Evolutionary conservation across 1,140 invertebrate genomes (phyloP).

Genomic region (Bombus fervidus): DNA sequence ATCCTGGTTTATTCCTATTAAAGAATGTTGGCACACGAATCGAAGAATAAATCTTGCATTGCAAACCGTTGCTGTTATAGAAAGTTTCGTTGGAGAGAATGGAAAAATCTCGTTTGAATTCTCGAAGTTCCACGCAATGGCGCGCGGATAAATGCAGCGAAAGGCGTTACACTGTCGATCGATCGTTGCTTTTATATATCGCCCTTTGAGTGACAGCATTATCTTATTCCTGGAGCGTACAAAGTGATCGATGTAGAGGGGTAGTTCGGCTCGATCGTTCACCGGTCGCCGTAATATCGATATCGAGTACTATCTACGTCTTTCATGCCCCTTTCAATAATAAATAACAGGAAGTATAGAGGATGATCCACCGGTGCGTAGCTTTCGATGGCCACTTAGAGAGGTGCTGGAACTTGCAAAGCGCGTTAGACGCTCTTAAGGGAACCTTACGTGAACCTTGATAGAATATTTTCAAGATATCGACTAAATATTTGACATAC

Average conservation of each 20-base stretch:
- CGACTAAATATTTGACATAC: not conserved
- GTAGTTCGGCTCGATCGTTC: slow-evolving; percentile 23
- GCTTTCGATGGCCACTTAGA: not conserved
- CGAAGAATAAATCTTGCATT: not conserved
- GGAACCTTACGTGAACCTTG: not conserved
- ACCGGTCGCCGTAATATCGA: slow-evolving; percentile 13
- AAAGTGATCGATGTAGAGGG: slow-evolving; percentile 16
- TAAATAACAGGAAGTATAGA: slow-evolving; percentile 4
- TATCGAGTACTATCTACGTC: not conserved
- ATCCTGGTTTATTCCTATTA: not conserved
- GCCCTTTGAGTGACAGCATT: slow-evolving; percentile 32
- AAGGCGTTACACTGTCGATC: slow-evolving; percentile 19
- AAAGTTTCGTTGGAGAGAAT: not conserved
- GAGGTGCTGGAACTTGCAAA: not conserved
- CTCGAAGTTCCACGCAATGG: not conserved
- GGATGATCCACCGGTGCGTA: not conserved
- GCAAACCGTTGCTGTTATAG: not conserved
- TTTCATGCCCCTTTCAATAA: slow-evolving; percentile 24
- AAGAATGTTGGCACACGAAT: not conserved
- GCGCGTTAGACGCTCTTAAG: not conserved
- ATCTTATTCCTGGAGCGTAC: slow-evolving; percentile 28
- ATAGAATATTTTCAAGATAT: not conserved
- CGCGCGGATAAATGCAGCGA: not conserved
- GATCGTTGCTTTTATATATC: slow-evolving; percentile 27
- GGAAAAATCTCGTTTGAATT: slow-evolving; percentile 13